Evolutionary conservation across 2,797 vertebrate genomes (phyloP).

Genomic region (Pristis pectinata): DNA sequence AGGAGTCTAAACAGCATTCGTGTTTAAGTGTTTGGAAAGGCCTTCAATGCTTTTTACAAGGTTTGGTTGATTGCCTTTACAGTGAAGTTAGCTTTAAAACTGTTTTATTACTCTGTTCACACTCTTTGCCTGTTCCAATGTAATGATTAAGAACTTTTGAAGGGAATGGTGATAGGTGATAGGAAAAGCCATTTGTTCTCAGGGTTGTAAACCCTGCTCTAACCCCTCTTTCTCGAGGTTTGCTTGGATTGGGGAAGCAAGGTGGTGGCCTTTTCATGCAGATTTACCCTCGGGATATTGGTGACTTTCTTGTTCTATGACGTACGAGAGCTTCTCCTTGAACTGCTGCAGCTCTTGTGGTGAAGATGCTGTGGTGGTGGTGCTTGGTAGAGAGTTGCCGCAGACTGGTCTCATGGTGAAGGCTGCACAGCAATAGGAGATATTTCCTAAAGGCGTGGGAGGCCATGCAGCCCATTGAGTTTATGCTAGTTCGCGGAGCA

Average conservation of each 20-base stretch:
- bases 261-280: not conserved
- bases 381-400: not conserved
- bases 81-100: not conserved
- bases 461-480: too few species aligned
- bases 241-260: not conserved
- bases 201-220: not conserved
- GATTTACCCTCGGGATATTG: not conserved
- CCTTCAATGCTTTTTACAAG: not conserved
- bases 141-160: not conserved
- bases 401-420: not conserved
- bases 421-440: not conserved
- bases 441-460: too few species aligned
- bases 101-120: not conserved
- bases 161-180: not conserved
- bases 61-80: not conserved
- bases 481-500: too few species aligned
- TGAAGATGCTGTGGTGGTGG: not conserved
- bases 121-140: not conserved
- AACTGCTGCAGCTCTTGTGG: not conserved
- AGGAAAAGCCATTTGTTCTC: not conserved
- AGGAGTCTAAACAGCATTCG: not conserved
- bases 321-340: not conserved
- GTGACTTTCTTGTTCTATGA: too few species aligned
- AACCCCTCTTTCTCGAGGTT: not conserved
- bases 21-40: not conserved